Evolutionary conservation across 2,888 invertebrate genomes (phyloP).

Genomic region (Campoletis raptor): DNA sequence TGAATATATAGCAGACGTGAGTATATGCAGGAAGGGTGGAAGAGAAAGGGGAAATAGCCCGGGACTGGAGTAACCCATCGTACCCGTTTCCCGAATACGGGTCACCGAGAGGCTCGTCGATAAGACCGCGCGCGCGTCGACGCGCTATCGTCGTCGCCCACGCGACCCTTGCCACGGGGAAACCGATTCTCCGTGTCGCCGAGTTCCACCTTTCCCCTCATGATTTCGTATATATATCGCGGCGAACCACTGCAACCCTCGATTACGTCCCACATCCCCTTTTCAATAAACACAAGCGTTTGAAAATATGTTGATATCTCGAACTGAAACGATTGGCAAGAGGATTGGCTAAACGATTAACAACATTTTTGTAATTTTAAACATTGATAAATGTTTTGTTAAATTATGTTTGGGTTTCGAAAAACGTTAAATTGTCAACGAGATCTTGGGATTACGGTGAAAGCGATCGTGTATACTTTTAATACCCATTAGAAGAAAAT

Average conservation of each 20-base stretch:
- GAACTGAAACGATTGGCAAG: not conserved
- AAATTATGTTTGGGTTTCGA: no score
- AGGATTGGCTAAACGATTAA: not conserved
- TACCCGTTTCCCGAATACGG: constrained; percentile 80
- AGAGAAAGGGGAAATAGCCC: constrained; percentile 49
- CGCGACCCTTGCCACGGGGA: constrained; percentile 29
- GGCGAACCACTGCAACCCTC: not conserved
- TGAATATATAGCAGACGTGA: not conserved
- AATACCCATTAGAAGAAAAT: no score
- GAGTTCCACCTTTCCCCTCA: not conserved
- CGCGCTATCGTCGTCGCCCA: constrained; percentile 60
- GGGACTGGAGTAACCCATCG: constrained; percentile 62
- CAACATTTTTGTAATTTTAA: no score
- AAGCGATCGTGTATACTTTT: no score
- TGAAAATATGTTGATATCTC: not conserved
- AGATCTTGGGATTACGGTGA: no score
- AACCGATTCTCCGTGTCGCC: constrained; percentile 17
- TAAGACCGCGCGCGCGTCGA: constrained; percentile 75
- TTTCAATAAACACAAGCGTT: not conserved
- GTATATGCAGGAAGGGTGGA: not conserved
- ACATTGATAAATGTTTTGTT: not conserved
- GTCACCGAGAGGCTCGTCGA: constrained; percentile 80
- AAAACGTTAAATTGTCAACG: no score
- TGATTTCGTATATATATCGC: not conserved
- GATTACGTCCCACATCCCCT: not conserved